Evolutionary conservation across 2,113 vertebrate genomes (phyloP).

Genomic region (Megaceryle maxima): DNA sequence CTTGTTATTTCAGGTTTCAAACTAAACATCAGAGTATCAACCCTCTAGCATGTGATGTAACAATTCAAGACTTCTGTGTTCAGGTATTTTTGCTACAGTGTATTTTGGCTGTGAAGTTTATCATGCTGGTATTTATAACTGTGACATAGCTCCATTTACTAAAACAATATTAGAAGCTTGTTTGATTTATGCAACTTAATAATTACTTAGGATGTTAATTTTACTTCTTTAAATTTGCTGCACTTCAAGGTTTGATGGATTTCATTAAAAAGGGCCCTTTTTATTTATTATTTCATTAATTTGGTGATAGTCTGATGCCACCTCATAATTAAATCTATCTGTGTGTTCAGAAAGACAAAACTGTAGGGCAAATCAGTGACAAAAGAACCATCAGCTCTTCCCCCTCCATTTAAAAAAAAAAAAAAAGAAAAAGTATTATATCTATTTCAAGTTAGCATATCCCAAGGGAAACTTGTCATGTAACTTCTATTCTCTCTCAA

Average conservation of each 20-base stretch:
- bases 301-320: background rate
- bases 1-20: background rate
- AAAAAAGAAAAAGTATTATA: background rate
- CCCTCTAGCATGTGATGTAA: background rate
- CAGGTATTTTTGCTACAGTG: background rate
- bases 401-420: background rate
- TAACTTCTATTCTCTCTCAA: background rate
- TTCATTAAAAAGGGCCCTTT: background rate
- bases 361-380: background rate
- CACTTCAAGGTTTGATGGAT: background rate
- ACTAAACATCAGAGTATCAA: background rate
- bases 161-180: constrained; percentile 15
- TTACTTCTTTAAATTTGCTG: constrained; percentile 14
- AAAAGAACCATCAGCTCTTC: background rate
- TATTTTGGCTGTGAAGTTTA: background rate
- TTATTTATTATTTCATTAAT: constrained; percentile 24
- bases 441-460: background rate
- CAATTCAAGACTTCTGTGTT: background rate
- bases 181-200: constrained; percentile 37
- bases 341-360: background rate
- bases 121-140: background rate
- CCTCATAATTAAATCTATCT: background rate
- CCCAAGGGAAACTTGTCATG: background rate
- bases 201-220: background rate
- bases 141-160: constrained; percentile 24